Evolutionary conservation across 2,113 vertebrate species (phyloP).

Genomic region (Chlamydotis undulata): DNA sequence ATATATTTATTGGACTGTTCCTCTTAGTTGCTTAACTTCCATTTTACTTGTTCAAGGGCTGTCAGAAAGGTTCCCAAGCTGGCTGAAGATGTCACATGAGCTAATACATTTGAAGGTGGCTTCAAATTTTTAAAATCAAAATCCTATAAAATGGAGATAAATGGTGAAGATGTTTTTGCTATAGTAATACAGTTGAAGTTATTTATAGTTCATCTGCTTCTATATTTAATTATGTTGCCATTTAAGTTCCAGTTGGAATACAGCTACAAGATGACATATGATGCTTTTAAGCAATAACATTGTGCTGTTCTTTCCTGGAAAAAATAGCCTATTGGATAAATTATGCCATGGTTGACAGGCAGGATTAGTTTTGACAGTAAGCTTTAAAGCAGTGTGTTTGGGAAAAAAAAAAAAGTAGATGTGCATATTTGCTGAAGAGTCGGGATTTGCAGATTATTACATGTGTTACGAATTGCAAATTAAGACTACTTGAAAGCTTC

Average conservation of each 20-base stretch:
- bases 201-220: slow-evolving; percentile 17
- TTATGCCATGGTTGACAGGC: not conserved
- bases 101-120: not conserved
- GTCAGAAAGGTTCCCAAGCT: not conserved
- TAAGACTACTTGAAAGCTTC: not conserved
- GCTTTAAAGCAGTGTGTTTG: not conserved
- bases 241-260: not conserved
- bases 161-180: not conserved
- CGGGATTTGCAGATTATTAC: not conserved
- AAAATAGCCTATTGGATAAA: not conserved
- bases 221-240: slow-evolving; percentile 37
- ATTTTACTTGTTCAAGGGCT: not conserved
- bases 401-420: not conserved
- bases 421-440: not conserved
- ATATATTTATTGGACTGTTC: not conserved
- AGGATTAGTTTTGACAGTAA: slow-evolving; percentile 37
- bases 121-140: not conserved
- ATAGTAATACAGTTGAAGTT: not conserved
- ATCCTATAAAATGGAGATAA: not conserved
- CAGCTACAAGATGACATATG: not conserved
- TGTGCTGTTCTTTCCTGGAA: not conserved
- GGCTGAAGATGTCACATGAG: not conserved
- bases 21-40: not conserved
- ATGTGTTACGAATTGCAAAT: slow-evolving; percentile 5
- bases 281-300: not conserved